Percentiles rank a stretch among this genome's conserved stretches.
Evolutionary conservation across 2,113 vertebrate species (phyloP).

Genomic region (Galemys pyrenaicus): DNA sequence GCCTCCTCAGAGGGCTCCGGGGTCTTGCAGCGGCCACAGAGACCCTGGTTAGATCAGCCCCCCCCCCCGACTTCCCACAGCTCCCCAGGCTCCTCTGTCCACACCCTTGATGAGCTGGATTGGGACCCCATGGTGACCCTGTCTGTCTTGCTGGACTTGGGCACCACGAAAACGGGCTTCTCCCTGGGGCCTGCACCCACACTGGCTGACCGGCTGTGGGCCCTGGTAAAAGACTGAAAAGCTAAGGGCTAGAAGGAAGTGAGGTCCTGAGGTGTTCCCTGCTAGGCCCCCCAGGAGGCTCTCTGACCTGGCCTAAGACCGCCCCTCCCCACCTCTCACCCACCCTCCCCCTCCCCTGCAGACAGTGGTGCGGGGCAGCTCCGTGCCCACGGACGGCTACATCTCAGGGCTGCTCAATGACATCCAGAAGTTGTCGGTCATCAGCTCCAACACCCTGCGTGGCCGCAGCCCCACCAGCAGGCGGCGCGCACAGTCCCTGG

Average conservation of each 20-base stretch:
- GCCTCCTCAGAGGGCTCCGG: background rate
- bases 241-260: too few relatives aligned
- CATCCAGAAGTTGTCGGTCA: slow-evolving; percentile 96
- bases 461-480: slow-evolving; percentile 93
- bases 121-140: too few relatives aligned
- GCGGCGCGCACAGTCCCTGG: slow-evolving; percentile 94
- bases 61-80: background rate
- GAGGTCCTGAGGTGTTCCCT: background rate
- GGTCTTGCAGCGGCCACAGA: background rate
- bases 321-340: background rate
- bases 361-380: slow-evolving; percentile 97
- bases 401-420: slow-evolving; percentile 95
- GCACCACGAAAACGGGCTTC: background rate
- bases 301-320: background rate
- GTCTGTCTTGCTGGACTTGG: background rate
- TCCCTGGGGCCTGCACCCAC: background rate
- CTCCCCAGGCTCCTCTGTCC: background rate
- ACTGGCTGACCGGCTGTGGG: background rate
- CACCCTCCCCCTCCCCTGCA: slow-evolving; percentile 72
- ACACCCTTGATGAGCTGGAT: background rate
- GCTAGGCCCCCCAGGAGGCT: background rate
- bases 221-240: background rate
- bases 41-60: background rate
- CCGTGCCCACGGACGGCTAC: slow-evolving; percentile 93
- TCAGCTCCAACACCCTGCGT: slow-evolving; percentile 96